Evolutionary conservation across 2,888 invertebrate genomes (phyloP).

Genomic region (Tenodera sinensis): DNA sequence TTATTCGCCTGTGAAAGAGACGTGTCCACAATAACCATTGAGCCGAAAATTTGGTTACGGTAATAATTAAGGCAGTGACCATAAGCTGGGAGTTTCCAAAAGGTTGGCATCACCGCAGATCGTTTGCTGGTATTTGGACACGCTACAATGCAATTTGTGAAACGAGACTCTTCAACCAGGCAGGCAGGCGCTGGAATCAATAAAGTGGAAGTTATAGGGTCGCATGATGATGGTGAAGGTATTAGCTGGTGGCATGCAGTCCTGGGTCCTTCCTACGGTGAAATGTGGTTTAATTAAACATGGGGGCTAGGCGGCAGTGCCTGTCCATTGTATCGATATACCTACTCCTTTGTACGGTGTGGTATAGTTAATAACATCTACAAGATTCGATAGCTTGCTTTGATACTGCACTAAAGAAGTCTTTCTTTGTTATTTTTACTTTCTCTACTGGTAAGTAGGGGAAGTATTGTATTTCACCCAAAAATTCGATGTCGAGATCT

Average conservation of each 20-base stretch:
- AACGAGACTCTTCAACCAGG: not conserved
- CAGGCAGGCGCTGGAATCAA: not conserved
- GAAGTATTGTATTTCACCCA: no score
- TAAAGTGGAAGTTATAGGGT: not conserved
- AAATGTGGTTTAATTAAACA: not conserved
- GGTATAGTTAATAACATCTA: not conserved
- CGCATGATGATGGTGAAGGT: not conserved
- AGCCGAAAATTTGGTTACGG: not conserved
- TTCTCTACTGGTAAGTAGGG: no score
- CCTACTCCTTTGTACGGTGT: not conserved
- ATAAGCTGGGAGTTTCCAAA: not conserved
- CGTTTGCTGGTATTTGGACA: not conserved
- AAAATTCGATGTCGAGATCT: no score
- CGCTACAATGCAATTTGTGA: not conserved
- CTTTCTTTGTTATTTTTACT: no score
- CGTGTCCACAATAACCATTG: not conserved
- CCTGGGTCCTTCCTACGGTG: not conserved
- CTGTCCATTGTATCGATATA: not conserved
- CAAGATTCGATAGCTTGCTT: not conserved
- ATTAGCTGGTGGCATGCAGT: not conserved
- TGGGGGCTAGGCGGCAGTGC: not conserved
- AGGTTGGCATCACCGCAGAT: not conserved
- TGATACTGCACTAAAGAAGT: not conserved
- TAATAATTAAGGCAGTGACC: not conserved
- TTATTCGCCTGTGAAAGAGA: not conserved